Conservation (phyloP, 1,140 invertebrate species). For the Subanguina moxae region DNA sequence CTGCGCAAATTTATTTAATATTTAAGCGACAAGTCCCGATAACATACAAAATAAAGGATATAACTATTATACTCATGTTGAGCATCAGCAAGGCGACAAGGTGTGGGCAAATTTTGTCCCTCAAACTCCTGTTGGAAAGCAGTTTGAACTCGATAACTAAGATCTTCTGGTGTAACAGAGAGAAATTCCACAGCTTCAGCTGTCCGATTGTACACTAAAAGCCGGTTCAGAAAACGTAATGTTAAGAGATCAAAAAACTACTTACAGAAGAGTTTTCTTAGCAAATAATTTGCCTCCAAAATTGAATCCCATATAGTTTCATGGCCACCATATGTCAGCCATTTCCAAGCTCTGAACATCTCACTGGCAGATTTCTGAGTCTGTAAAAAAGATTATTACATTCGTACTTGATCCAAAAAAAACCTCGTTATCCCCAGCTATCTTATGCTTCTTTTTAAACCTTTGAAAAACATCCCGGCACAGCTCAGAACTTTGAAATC, state of each 20-base stretch:
- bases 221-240: neutral
- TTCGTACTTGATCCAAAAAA: neutral
- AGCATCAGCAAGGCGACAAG: slow-evolving; percentile 15
- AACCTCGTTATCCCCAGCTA: slow-evolving; percentile 17
- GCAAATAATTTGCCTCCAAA: slow-evolving; percentile 38
- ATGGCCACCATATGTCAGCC: slow-evolving; percentile 36
- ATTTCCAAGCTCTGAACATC: slow-evolving; percentile 36
- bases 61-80: slow-evolving; percentile 37
- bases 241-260: slow-evolving; percentile 4
- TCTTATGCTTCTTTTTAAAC: slow-evolving; percentile 21
- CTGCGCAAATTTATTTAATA: no score
- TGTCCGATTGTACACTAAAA: slow-evolving; percentile 32
- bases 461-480: slow-evolving; percentile 25
- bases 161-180: slow-evolving; percentile 27
- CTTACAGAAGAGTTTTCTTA: slow-evolving; percentile 41
- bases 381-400: slow-evolving; percentile 4
- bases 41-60: slow-evolving; percentile 38
- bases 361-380: slow-evolving; percentile 17
- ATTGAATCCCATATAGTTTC: slow-evolving; percentile 37
- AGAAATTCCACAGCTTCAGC: slow-evolving; percentile 37
- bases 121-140: slow-evolving; percentile 20
- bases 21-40: neutral
- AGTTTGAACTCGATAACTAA: slow-evolving; percentile 10
- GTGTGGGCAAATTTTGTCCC: slow-evolving; percentile 13
- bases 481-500: slow-evolving; percentile 28